Evolutionary conservation across 2,797 vertebrate species (phyloP).

Genomic region (Xiphophorus birchmanni): DNA sequence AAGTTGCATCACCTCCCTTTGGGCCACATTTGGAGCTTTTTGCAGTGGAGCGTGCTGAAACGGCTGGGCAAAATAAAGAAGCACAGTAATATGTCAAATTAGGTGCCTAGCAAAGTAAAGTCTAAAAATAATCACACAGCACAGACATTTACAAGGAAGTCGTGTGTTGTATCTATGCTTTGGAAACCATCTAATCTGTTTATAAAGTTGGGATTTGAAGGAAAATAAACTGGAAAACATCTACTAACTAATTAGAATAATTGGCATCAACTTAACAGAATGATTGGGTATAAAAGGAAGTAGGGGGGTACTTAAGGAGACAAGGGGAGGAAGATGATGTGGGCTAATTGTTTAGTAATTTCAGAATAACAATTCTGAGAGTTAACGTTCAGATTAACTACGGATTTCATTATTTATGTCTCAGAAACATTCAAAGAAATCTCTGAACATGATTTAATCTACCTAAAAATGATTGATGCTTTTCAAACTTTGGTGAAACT

Average conservation of each 20-base stretch:
- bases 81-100: neutral
- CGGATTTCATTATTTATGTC: neutral
- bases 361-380: neutral
- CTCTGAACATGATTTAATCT: neutral
- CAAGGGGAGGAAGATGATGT: neutral
- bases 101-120: neutral
- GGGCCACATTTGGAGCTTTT: constrained; percentile 3
- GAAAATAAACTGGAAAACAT: neutral
- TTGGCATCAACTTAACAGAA: constrained; percentile 4
- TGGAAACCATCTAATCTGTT: too few species aligned
- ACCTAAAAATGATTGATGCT: neutral
- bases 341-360: neutral
- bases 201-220: neutral
- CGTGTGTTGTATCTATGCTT: neutral
- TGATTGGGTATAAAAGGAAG: neutral
- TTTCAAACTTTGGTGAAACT: neutral
- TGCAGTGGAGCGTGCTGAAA: constrained; percentile 12
- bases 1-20: constrained; percentile 13
- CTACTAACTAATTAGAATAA: constrained; percentile 4
- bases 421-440: neutral
- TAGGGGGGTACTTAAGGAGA: neutral
- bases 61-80: constrained; percentile 5
- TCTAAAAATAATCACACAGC: neutral
- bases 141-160: neutral
- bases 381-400: neutral